A percentile compares a stretch with the other conserved stretches of the same genome.
Evolutionary conservation across 1,140 invertebrate genomes (phyloP).

Genomic region (Reticulitermes speratus): DNA sequence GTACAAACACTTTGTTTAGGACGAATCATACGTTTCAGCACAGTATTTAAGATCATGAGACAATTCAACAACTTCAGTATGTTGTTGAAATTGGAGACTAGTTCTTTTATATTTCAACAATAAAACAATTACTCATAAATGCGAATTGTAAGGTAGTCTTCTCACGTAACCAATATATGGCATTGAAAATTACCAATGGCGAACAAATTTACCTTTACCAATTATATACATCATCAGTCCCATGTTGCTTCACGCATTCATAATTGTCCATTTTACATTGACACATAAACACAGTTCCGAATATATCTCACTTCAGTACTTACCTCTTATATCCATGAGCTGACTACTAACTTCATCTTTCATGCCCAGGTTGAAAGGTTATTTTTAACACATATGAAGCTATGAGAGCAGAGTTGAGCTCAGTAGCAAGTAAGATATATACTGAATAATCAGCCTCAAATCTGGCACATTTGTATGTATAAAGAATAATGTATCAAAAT

Average conservation of each 20-base stretch:
- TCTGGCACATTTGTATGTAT: no score
- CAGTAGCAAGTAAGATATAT: no score
- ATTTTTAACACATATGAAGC: no score
- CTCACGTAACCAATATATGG: not conserved
- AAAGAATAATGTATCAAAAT: no score
- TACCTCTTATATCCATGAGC: not conserved
- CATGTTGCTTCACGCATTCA: not conserved
- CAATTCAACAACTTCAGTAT: not conserved
- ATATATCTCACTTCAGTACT: not conserved
- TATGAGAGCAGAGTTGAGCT: no score
- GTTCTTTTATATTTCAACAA: not conserved
- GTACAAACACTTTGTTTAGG: not conserved
- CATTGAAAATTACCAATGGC: not conserved
- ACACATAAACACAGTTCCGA: not conserved
- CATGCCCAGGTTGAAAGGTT: no score
- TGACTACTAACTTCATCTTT: not conserved
- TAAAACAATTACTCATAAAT: not conserved
- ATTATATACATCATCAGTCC: not conserved
- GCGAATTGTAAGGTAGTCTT: not conserved
- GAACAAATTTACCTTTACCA: not conserved
- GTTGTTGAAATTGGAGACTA: constrained; percentile 5
- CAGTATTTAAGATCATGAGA: not conserved
- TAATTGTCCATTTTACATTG: not conserved
- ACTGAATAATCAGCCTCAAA: no score
- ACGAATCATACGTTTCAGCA: not conserved